Percentiles rank a stretch among this genome's conserved stretches.
These are phyloP conservation scores for Clavelina lepadiformis DNA, from an alignment of 23 tunicate species.

Conservation along the genomic window DNA sequence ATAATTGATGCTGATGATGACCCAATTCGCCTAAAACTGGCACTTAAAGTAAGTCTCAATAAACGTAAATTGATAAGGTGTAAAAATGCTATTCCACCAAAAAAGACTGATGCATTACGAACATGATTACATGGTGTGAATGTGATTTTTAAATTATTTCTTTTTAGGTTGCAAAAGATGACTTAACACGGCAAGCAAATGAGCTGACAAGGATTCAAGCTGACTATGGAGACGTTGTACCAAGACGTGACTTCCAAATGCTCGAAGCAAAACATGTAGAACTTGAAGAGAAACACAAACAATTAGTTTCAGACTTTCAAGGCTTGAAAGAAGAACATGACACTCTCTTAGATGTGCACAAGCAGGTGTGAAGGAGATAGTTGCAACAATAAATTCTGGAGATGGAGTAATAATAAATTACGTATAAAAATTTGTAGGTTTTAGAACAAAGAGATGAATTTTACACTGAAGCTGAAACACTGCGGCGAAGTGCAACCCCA, in stretches of 20 bases:
- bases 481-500: conserved; percentile 85
- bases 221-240: conserved; percentile 91
- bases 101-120: no score
- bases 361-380: conserved; percentile 68
- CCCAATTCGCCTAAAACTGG: conserved; percentile 65
- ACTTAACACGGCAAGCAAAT: conserved; percentile 59
- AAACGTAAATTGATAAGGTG: no score
- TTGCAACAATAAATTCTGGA: background rate
- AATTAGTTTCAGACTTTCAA: conserved; percentile 32
- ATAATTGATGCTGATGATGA: conserved; percentile 82
- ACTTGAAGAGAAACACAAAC: conserved; percentile 43
- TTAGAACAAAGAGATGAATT: conserved; percentile 74
- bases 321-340: conserved; percentile 77
- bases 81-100: no score
- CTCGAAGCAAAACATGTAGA: conserved; percentile 51
- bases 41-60: conserved; percentile 47
- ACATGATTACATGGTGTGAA: no score
- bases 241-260: conserved; percentile 67
- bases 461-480: conserved; percentile 74
- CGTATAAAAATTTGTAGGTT: conserved; percentile 37
- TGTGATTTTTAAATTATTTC: background rate
- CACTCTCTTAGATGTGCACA: conserved; percentile 78
- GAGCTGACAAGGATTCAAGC: conserved; percentile 85
- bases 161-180: conserved; percentile 72
- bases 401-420: background rate